phyloP scores from a whole-genome alignment of 37 sponge, comb jelly and placozoan genomes.

The Oopsacas minuta region DNA sequence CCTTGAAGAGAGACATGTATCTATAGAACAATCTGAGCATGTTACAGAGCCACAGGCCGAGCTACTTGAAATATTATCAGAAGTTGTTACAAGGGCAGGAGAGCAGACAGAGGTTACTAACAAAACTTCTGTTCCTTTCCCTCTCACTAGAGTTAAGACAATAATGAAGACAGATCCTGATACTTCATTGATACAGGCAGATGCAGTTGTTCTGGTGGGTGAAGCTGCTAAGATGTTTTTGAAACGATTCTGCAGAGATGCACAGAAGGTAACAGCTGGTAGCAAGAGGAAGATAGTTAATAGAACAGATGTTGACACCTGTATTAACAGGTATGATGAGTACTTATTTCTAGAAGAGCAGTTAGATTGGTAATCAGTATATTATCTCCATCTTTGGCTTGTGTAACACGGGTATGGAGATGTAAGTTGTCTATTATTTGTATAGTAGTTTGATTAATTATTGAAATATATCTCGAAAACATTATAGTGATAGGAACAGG shows the following conservation, averaged over 20 bases:
- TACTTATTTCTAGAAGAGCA: not conserved
- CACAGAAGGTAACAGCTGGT: not conserved
- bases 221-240: conserved; percentile 4
- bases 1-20: not conserved
- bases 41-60: not conserved
- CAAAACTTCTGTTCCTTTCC: not conserved
- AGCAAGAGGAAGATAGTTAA: conserved; percentile 7
- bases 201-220: not conserved
- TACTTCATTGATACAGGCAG: not conserved
- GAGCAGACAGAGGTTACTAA: not conserved
- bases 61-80: not conserved
- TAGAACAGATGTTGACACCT: conserved; percentile 12
- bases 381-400: too few relatives aligned
- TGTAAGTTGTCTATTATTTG: too few relatives aligned
- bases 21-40: not conserved
- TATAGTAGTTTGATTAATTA: too few relatives aligned
- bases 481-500: too few relatives aligned
- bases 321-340: not conserved
- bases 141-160: not conserved
- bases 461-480: too few relatives aligned
- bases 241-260: not conserved
- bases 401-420: too few relatives aligned
- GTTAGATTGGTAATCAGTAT: not conserved
- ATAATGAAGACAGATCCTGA: not conserved
- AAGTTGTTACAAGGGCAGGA: not conserved